phyloP scores from a whole-genome alignment of 1,140 invertebrate species.

The Drosophila rhopaloa region DNA sequence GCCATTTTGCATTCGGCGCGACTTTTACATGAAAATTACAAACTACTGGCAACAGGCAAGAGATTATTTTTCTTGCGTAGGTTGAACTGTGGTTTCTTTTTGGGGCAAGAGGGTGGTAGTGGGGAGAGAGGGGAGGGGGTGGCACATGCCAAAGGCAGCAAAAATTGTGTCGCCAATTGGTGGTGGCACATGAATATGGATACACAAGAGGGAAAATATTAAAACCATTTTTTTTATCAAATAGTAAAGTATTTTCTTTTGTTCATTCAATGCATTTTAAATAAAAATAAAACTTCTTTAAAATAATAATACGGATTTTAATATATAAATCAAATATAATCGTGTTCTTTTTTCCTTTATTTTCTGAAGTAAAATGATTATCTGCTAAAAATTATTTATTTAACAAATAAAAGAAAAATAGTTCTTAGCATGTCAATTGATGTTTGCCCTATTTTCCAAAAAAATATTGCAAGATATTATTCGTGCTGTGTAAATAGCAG shows the following conservation, averaged over 20 bases:
- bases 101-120: background rate
- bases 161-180: constrained; percentile 77
- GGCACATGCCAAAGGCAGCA: constrained; percentile 76
- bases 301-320: too few species aligned
- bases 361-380: too few species aligned
- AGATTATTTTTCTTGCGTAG: constrained; percentile 62
- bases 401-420: too few species aligned
- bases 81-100: constrained; percentile 32
- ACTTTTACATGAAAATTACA: constrained; percentile 83
- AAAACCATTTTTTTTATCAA: background rate
- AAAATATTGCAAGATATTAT: background rate
- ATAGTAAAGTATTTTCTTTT: background rate
- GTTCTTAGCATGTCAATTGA: too few species aligned
- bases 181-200: constrained; percentile 14
- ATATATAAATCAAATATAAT: too few species aligned
- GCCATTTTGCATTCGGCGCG: constrained; percentile 80
- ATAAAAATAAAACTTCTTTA: too few species aligned
- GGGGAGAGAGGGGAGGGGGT: background rate
- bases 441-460: too few species aligned
- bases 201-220: background rate
- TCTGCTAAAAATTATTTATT: too few species aligned
- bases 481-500: background rate
- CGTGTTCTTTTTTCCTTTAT: too few species aligned
- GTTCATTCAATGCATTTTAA: too few species aligned
- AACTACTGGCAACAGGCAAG: constrained; percentile 74